Evolutionary conservation across 2,113 vertebrate species (phyloP), one percentile per base, ranked within the genome.

Genomic region (Gopherus evgoodei): DNA sequence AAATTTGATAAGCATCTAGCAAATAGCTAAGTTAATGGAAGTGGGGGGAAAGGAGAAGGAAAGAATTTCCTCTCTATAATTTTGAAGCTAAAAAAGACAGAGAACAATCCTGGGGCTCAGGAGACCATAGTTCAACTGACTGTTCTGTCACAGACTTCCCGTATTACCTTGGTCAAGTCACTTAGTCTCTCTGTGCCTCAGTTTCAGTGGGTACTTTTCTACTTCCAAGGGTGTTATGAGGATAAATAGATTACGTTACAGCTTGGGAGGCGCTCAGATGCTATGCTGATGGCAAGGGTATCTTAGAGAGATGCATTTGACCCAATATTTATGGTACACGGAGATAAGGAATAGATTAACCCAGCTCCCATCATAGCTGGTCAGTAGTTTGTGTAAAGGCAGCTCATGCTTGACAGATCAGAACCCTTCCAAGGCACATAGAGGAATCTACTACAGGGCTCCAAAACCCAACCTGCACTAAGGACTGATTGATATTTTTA

Each of bases 291-390:
- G 95, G 96, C 97, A 94, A 94, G 95, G 95, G 95, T 96, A 94
- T 87, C 95, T 96, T 65, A 94, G 94, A 95, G 56, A 96, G 97
- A 94, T 96, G 96, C 95, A 12, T 59, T 59, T 59, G 25, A 59
- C 11, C 25, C 5, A 29, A 95, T 93, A 97, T 96, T 95, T 95
- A 89, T 94, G 93, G 95, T 93, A 93, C 87, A 94, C 87, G 87
- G 81, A 84, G 93, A 95, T 96, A 96, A 96, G 94, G 95, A 97
- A 96, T 93, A 96, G 93, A 90, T 97, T 97, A 96, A 97, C 96
- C 95, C 95, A 89, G 62, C 87, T 95, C 72, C 91, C 96, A 96
- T 96, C 97, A 95, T 92, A 97, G 53, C 93, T 47, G 94, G 95
- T 97, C 95, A 97, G 95, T 91, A 96, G 89, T 88, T 94, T 97